Evolutionary conservation across 1,140 invertebrate species (phyloP), one percentile per base, ranked within the genome.

Genomic region (Bombus soroeensis): DNA sequence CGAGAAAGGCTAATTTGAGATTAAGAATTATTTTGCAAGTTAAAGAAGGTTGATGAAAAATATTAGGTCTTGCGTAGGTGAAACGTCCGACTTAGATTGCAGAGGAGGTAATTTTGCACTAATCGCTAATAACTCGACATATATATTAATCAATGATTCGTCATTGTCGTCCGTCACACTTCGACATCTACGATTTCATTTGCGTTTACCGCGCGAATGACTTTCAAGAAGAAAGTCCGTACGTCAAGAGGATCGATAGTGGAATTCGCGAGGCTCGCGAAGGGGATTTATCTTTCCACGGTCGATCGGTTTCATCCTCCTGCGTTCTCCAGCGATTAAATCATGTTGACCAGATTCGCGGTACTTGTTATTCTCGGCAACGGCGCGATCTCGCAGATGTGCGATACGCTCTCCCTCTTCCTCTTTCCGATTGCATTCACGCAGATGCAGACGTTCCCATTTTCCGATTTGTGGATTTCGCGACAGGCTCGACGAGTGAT

Each of bases 331-430:
- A 39, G 32, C 75, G 81, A 83, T 89, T 88, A 88, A 74, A 86
- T 89, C 86, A 87, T 68, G 77, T 12, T 74, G 87, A 82, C 84
- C 89, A 89, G 87, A 90, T 86, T 79, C 81, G 80, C 76, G 75
- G 39, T 47, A 59, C 64, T 41, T 68, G 87, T 78, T 90, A 90
- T 90, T 91, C 90, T 90, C 90, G 89, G 89, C 89, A 86, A 53
- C 88, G 64, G 79, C 62, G 70, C 43, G 88, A 10, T 87, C 89
- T 85, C 89, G 87, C 90, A 91, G 89, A 91, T 91, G 90, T 85
- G 28, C 59, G 28, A 59, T 59, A 28, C 28, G 57, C 28, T 62
- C 12, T 13, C 4, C 9, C 68, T 1, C 28, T 43, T 22, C 12
- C 12, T 9, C 9, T 12, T 12, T 18, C 28, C 41, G 13, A 73